phyloP scores from a whole-genome alignment of 1,140 invertebrate species.

The Diachasma alloeum region DNA sequence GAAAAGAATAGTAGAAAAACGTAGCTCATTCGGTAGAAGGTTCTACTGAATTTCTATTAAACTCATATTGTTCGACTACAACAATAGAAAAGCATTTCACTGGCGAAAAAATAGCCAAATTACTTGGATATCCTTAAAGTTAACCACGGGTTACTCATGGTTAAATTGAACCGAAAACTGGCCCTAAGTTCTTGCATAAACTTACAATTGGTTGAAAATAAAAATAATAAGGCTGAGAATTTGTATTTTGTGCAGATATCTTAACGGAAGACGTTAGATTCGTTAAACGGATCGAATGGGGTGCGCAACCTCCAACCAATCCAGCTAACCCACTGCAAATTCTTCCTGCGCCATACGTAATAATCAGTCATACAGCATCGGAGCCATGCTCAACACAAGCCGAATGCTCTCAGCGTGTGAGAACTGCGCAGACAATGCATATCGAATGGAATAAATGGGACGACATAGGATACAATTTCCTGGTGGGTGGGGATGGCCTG shows the following conservation, averaged over 20 bases:
- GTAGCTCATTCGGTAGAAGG: too few relatives aligned
- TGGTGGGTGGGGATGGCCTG: conserved; percentile 79
- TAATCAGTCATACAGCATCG: conserved; percentile 78
- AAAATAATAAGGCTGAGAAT: background rate
- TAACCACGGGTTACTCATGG: too few relatives aligned
- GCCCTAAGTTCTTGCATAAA: too few relatives aligned
- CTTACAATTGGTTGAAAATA: too few relatives aligned
- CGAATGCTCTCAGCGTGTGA: conserved; percentile 64
- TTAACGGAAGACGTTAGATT: conserved; percentile 55
- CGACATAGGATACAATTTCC: conserved; percentile 80
- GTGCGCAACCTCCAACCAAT: conserved; percentile 66
- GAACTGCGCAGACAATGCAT: conserved; percentile 76
- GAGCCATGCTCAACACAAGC: conserved; percentile 65
- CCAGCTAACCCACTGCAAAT: conserved; percentile 55
- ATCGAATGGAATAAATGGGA: conserved; percentile 73
- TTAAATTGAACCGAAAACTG: too few relatives aligned
- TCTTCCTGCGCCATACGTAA: conserved; percentile 75
- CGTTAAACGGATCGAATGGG: conserved; percentile 70
- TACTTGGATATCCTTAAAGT: too few relatives aligned
- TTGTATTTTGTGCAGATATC: conserved; percentile 29
- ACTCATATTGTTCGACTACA: too few relatives aligned
- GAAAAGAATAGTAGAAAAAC: too few relatives aligned
- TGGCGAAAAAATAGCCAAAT: too few relatives aligned
- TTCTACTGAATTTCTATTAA: too few relatives aligned
- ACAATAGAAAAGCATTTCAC: too few relatives aligned